Evolutionary conservation across 2,797 vertebrate species (phyloP), one percentile per base, ranked within the genome.

Genomic region (Sarcoramphus papa): DNA sequence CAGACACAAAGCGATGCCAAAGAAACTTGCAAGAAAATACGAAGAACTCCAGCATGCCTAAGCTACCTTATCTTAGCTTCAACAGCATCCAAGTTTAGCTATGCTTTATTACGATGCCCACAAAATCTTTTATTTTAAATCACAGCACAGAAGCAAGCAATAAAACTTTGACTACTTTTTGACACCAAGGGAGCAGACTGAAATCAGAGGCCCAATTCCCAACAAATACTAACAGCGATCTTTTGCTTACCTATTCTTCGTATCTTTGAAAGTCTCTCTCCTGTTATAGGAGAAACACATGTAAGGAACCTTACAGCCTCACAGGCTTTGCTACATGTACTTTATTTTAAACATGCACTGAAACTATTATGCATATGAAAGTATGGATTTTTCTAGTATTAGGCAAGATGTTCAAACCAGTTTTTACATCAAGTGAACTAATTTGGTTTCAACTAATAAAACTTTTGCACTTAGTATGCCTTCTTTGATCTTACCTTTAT

Each of bases 181-280:
- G 41, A 92, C 67, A 95, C 30, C 67, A 89, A 37, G 53, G 76
- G 75, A 92, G 65, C 33, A 96, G 74, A 89, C 50, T 85, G 83
- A 85, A 90, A 85, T 31, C 57, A 77, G 74, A 85, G 59, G 88
- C 77, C 77, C 88, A 91, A 48, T 80, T 93, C 77, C 93, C 96
- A 95, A 85, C 81, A 94, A 87, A 92, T 2, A 96, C 93, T 95
- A 86, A 95, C 4, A 5, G 53, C 81, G 89, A 89, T 94, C 93
- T 95, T 94, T 53, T 85, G 93, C 95, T 97, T 96, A 96, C 95
- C 94, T 96, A 97, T 93, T 95, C 93, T 97, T 89, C 88, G 74
- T 95, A 94, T 93, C 95, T 95, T 94, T 97, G 92, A 95, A 96
- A 96, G 94, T 65, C 83, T 96, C 96, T 97, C 95, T 94, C 96